Base-by-base conservation (phyloP, 2,888 invertebrate species). In the Drosophila quinaria region DNA sequence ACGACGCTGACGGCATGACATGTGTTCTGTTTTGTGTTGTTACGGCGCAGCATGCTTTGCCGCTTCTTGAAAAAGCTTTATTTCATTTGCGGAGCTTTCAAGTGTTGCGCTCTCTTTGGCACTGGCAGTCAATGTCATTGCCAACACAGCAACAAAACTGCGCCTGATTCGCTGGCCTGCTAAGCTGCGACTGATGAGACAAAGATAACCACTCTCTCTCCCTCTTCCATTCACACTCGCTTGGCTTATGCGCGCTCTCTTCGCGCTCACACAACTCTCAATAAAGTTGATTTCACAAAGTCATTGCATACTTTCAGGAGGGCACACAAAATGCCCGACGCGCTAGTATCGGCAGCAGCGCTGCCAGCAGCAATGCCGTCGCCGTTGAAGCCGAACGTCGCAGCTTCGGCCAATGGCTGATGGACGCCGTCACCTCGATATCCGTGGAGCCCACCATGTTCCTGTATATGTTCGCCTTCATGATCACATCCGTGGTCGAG, bases 371-470 rank as follows among this genome's bases (percentile, higher is more conserved):
- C 65, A 35, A 54, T 60, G 65, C 17, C 6, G 41, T 54, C 15
- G 35, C 15, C 25, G 37, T 54, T 8, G 50, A 59, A 31, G n/a
- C n/a, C 25, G 41, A 46, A 15, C 50, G 29, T 0, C 74, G 69
- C 59, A 68, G 39, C 37, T 5, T 37, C 13, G 15, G 66, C 33
- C 51, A 69, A 10, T 66, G 74, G 70, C 44, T 74, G 15, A 17
- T 63, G 41, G 37, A 63, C 46, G 42, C 47, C 41, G 46, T 83
- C 11, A 56, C 5, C 0, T 56, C 68, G 8, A 94, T 96, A 59
- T 95, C 97, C 0, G 97, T 98, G 22, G 98, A 98, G 90, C 97
- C 98, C 0, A 94, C 96, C 0, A 95, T 98, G 95, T 96, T 97
- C 90, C 93, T 97, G 2, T 98, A 97, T 90, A 97, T 98, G 97